Evolutionary conservation across 1,140 invertebrate species (phyloP), one percentile per base, ranked within the genome.

Genomic region (Aleiodes sp.): DNA sequence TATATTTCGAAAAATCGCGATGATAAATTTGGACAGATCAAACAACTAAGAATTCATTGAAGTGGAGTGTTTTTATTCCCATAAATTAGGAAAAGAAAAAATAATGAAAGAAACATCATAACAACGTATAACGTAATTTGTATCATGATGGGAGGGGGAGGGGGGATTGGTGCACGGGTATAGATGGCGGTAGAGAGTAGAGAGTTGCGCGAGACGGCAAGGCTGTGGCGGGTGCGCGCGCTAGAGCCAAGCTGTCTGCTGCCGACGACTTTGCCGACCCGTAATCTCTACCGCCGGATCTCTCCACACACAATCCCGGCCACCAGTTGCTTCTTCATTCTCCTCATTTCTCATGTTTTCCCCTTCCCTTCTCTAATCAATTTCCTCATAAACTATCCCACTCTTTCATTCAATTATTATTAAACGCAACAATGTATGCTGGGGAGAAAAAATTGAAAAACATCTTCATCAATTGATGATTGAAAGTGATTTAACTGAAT

Each of bases 201-300:
- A n/a, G 60, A 74, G 69, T 59, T 71, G 73, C 63, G 71, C 76
- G 80, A 79, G 79, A 78, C 75, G 77, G 76, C 71, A 74, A 82
- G 81, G 77, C 78, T 81, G 78, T 75, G 73, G 70, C 69, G 81
- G 77, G 77, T 82, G 78, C 75, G 73, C 70, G 65, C 68, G 76
- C 78, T 76, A 84, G 81, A 84, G 83, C 83, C 84, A 85, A 82
- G 84, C 84, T 83, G 84, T 84, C 82, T 85, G 81, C 79, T 81
- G 73, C 60, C 70, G 70, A 75, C 67, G 64, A 63, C 76, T 79
- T 75, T n/a, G 37, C 59, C 52, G 57, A 82, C 75, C n/a, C 39
- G 76, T 82, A 81, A 82, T 81, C 81, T 78, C 68, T 70, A 70
- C 72, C 68, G 70, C 69, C 73, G 76, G 76, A 81, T 80, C 76